These are phyloP conservation scores for Origma solitaria DNA, from an alignment of 2,113 vertebrate genomes.

Conservation along the genomic window DNA sequence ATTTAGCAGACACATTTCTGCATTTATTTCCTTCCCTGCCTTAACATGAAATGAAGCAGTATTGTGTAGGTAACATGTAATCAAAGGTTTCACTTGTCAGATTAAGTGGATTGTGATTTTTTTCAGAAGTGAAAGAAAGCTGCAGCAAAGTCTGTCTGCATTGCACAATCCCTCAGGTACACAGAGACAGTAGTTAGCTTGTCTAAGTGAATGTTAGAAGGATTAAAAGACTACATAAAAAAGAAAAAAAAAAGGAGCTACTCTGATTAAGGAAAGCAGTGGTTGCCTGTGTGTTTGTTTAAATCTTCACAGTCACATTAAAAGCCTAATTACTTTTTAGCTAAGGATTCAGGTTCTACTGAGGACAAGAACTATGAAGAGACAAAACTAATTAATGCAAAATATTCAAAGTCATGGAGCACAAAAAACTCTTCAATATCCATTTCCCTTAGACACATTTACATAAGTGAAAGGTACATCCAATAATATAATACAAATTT, in stretches of 20 bases:
- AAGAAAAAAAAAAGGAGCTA: neutral
- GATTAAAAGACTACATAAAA: neutral
- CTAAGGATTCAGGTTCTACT: neutral
- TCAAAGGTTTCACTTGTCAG: conserved; percentile 34
- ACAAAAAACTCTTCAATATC: neutral
- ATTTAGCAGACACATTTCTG: conserved; percentile 21
- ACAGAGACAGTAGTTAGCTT: neutral
- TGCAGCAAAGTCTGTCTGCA: neutral
- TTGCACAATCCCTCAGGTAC: neutral
- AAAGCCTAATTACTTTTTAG: neutral
- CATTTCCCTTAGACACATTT: neutral
- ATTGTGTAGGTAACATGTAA: neutral
- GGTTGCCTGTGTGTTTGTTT: neutral
- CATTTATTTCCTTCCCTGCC: conserved; percentile 14
- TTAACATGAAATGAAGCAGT: neutral
- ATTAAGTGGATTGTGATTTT: conserved; percentile 15
- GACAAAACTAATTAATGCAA: neutral
- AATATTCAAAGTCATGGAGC: neutral
- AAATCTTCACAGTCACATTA: neutral
- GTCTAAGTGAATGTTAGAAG: neutral
- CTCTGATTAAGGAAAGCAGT: neutral
- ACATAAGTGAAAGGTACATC: neutral
- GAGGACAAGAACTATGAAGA: neutral
- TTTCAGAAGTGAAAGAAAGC: neutral
- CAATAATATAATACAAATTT: neutral